phyloP scores from a whole-genome alignment of 2,113 vertebrate species.

The Phalacrocorax pelagicus region DNA sequence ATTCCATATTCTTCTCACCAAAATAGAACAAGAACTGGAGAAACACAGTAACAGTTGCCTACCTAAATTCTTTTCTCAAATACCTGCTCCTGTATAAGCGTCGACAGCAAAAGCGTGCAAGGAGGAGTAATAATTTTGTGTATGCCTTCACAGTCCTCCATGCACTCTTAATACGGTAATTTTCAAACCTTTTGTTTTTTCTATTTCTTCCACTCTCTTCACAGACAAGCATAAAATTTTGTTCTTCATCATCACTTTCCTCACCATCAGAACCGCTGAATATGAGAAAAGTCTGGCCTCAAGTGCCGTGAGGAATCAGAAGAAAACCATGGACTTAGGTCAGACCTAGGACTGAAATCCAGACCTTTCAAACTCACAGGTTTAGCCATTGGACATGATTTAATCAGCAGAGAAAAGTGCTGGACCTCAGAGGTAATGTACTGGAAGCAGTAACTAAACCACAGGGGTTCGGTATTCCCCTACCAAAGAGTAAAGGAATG shows the following conservation, averaged over 20 bases:
- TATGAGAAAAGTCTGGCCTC: neutral
- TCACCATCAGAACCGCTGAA: neutral
- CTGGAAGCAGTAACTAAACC: neutral
- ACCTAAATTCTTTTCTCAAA: neutral
- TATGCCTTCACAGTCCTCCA: neutral
- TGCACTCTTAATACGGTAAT: neutral
- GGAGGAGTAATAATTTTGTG: neutral
- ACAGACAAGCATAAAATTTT: neutral
- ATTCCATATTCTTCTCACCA: neutral
- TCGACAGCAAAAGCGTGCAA: accelerated
- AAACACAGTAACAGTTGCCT: neutral
- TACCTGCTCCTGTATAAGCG: neutral
- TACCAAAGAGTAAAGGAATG: neutral
- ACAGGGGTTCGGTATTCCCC: neutral
- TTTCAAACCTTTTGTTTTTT: neutral
- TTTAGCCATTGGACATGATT: neutral
- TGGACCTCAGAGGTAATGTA: neutral
- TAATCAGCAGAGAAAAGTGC: neutral
- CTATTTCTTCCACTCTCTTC: neutral
- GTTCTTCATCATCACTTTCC: neutral
- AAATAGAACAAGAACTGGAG: neutral
- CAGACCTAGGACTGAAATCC: neutral
- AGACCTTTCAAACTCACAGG: neutral
- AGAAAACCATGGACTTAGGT: neutral
- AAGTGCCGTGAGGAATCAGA: neutral